phyloP scores from a whole-genome alignment of 2,797 vertebrate genomes.

The Malurus leucopterus region DNA sequence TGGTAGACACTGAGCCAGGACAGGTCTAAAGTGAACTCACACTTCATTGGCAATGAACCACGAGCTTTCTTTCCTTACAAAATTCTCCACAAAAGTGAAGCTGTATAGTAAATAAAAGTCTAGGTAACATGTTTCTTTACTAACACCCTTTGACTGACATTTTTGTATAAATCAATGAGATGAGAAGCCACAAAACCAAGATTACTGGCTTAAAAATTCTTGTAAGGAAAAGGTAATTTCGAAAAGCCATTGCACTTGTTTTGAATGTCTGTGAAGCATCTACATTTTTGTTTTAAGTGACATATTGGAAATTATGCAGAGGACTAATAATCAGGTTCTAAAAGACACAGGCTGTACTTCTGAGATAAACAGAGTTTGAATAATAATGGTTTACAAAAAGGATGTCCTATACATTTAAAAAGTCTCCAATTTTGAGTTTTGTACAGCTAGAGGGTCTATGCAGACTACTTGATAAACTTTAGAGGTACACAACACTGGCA shows the following conservation, averaged over 20 bases:
- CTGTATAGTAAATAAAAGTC: neutral
- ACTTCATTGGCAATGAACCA: neutral
- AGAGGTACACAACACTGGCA: neutral
- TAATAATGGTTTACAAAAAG: neutral
- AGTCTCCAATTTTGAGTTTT: neutral
- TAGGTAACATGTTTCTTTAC: neutral
- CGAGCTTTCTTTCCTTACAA: neutral
- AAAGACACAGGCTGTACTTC: neutral
- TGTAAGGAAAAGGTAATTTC: neutral
- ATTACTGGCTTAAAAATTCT: neutral
- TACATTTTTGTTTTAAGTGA: neutral
- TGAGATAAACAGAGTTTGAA: neutral
- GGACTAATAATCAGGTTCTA: neutral
- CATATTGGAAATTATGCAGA: neutral
- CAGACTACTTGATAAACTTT: neutral
- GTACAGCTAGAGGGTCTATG: neutral
- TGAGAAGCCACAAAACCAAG: neutral
- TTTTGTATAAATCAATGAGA: neutral
- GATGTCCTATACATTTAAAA: neutral
- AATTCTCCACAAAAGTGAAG: neutral
- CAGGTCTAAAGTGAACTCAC: neutral
- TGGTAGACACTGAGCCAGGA: neutral
- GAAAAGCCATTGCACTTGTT: neutral
- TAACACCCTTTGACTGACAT: neutral
- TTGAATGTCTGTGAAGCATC: neutral